phyloP scores from a whole-genome alignment of 2,113 vertebrate species.

The Todiramphus saurophagus region DNA sequence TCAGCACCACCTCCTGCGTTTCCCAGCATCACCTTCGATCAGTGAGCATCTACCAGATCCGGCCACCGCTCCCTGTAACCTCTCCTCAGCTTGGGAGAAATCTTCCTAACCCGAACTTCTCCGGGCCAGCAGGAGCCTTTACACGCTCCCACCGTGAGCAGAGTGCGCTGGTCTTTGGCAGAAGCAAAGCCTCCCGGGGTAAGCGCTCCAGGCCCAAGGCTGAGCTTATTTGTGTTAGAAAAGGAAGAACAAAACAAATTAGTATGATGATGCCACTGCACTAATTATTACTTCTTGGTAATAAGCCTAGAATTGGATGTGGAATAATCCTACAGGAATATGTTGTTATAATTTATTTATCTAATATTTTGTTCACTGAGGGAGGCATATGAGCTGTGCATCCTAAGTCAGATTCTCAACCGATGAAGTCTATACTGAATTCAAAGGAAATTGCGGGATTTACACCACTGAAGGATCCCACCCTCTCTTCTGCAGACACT shows the following conservation, averaged over 20 bases:
- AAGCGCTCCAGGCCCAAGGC: not conserved
- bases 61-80: not conserved
- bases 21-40: not conserved
- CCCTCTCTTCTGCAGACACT: not conserved
- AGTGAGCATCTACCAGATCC: not conserved
- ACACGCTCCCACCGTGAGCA: fast-evolving
- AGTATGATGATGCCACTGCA: not conserved
- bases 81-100: not conserved
- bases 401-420: not conserved
- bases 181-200: not conserved
- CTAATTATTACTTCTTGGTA: not conserved
- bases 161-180: too few relatives aligned
- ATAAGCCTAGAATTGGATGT: not conserved
- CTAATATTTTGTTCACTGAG: not conserved
- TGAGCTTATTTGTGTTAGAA: not conserved
- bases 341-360: not conserved
- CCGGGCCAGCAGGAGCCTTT: not conserved
- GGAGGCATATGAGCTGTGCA: not conserved
- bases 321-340: not conserved
- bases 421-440: not conserved
- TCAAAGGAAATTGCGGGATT: not conserved
- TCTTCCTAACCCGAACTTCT: not conserved
- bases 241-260: not conserved
- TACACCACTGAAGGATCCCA: too few relatives aligned
- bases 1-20: not conserved